Conservation (phyloP, 1,140 invertebrate genomes). For the Lycorma delicatula region DNA sequence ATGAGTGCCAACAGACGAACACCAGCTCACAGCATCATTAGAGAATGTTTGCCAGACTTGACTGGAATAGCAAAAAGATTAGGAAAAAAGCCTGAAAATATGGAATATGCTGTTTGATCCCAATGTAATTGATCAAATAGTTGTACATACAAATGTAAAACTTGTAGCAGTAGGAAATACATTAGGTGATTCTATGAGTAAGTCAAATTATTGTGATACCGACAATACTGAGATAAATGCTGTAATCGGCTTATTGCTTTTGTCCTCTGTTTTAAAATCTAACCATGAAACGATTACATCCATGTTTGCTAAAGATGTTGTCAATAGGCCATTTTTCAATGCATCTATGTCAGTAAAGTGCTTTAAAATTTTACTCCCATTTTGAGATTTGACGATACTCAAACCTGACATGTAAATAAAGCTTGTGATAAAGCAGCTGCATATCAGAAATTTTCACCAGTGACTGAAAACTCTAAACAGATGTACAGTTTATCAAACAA, state of each 20-base stretch:
- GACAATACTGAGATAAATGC: constrained; percentile 7
- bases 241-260: constrained; percentile 6
- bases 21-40: background rate
- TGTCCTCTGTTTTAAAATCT: constrained; percentile 1
- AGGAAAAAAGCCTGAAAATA: constrained; percentile 6
- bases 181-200: background rate
- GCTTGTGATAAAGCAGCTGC: background rate
- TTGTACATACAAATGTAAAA: constrained; percentile 1
- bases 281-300: constrained; percentile 5
- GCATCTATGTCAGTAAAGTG: constrained; percentile 4
- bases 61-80: constrained; percentile 1
- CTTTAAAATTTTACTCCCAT: background rate
- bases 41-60: background rate
- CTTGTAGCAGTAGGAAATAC: background rate
- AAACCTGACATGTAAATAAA: background rate
- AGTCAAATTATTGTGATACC: constrained; percentile 10
- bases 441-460: constrained; percentile 10
- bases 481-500: background rate
- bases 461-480: background rate
- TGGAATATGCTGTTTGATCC: constrained; percentile 12
- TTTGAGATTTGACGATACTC: background rate
- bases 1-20: background rate
- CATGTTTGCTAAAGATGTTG: background rate
- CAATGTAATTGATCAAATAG: constrained; percentile 8
- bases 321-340: constrained; percentile 3